phyloP scores from a whole-genome alignment of 2,888 invertebrate genomes.

The Synanthedon formicaeformis region DNA sequence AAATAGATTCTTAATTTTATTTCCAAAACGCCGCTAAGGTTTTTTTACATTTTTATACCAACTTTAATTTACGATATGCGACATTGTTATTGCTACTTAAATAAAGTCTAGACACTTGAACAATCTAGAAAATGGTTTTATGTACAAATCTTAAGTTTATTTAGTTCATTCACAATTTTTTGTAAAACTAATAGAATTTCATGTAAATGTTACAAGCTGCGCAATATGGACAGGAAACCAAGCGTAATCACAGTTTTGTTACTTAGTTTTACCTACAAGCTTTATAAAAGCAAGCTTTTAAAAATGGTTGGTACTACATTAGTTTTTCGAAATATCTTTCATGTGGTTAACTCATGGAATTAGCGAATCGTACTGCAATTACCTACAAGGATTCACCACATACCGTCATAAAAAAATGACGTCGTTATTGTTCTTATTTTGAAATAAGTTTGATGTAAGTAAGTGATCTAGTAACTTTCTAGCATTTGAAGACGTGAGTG shows the following conservation, averaged over 20 bases:
- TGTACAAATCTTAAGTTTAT: conserved; percentile 1
- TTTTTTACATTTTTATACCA: conserved; percentile 32
- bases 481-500: too few species aligned
- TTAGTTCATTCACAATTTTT: conserved; percentile 1
- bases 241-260: conserved; percentile 18
- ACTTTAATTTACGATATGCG: conserved; percentile 49
- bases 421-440: too few species aligned
- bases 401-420: too few species aligned
- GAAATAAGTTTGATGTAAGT: too few species aligned
- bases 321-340: too few species aligned
- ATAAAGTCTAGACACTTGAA: conserved; percentile 11
- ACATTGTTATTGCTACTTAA: conserved; percentile 49
- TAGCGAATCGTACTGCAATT: too few species aligned
- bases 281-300: too few species aligned
- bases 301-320: too few species aligned
- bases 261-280: neutral
- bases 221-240: conserved; percentile 9
- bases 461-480: too few species aligned
- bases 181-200: neutral
- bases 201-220: conserved; percentile 3
- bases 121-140: conserved; percentile 7
- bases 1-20: conserved; percentile 28
- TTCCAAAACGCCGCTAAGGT: conserved; percentile 36
- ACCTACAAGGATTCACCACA: too few species aligned
- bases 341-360: too few species aligned